Percentiles rank a stretch among this genome's conserved stretches.
Evolutionary conservation across 2,888 invertebrate species (phyloP).

Genomic region (Diadromus collaris): DNA sequence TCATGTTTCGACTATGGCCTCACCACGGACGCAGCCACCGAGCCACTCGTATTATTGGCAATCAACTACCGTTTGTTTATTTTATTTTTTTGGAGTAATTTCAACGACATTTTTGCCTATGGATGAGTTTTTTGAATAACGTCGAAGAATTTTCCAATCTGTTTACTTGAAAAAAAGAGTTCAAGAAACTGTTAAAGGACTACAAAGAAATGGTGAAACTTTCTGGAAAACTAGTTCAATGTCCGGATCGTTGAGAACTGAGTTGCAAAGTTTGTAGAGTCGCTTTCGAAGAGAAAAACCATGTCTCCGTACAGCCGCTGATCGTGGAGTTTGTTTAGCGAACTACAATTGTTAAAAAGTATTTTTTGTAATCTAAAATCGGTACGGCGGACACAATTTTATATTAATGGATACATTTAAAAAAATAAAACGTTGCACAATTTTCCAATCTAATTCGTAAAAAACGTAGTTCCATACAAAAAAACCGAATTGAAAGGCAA

Average conservation of each 20-base stretch:
- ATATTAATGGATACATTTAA: too few species aligned
- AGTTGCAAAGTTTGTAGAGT: background rate
- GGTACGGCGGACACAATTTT: too few species aligned
- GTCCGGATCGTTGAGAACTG: background rate
- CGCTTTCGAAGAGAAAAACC: background rate
- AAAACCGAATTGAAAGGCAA: background rate
- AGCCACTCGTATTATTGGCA: background rate
- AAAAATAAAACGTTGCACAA: too few species aligned
- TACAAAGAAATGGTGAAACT: background rate
- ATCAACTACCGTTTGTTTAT: background rate
- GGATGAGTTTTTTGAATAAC: background rate
- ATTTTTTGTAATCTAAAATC: too few species aligned
- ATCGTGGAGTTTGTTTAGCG: background rate
- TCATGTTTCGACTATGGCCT: conserved; percentile 35
- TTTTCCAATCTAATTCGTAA: too few species aligned
- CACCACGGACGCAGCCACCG: background rate
- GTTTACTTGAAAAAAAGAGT: background rate
- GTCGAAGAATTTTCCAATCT: background rate
- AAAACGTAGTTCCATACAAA: background rate
- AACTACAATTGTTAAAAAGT: too few species aligned
- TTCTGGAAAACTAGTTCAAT: background rate
- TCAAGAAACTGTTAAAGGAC: background rate
- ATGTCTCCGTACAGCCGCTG: background rate
- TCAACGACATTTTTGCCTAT: background rate
- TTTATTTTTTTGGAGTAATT: background rate